Base-by-base conservation (phyloP, 2,888 invertebrate genomes). In the Eledona agricola region DNA sequence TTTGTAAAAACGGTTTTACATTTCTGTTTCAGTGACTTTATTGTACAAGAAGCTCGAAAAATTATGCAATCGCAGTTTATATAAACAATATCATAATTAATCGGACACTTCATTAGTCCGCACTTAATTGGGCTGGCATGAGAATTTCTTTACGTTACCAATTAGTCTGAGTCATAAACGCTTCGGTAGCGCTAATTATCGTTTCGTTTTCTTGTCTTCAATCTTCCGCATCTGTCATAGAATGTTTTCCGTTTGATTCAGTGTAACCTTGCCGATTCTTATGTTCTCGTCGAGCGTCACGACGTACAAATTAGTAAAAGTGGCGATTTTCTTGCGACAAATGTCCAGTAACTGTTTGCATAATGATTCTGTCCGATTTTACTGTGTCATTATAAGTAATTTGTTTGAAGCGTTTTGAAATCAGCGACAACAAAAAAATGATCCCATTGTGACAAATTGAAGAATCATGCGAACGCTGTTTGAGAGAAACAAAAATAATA, bases 21-120 rank as follows among this genome's bases (percentile, higher is more conserved):
- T 37, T 23, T 15, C 35, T 19, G 20, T 35, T 20, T 37, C 25
- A 23, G 23, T 15, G 10, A 37, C 37, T 37, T 37, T 37, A 22
- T 3, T 34, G 15, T 7, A 10, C 11, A 26, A 23, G 6, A 23
- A 23, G n/a, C 4, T 11, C 11, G 13, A 34, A 26, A 34, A 34
- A 17, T 34, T 19, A 34, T 10, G 34, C 9, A 34, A 34, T 10
- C 5, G 4, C 1, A 31, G 16, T 16, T 16, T 16, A 4, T 23
- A 23, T 23, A 23, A 31, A 31, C 17, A n/a, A 7, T 17, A n/a
- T n/a, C n/a, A 31, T 31, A 29, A 29, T 29, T 29, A 29, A 13
- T 29, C 7, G n/a, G n/a, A n/a, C n/a, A n/a, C n/a, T n/a, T n/a
- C n/a, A n/a, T n/a, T n/a, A n/a, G n/a, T n/a, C n/a, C n/a, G n/a